Evolutionary conservation across 1,140 invertebrate species (phyloP), one percentile per base, ranked within the genome.

Genomic region (Drosophila pseudoananassae): DNA sequence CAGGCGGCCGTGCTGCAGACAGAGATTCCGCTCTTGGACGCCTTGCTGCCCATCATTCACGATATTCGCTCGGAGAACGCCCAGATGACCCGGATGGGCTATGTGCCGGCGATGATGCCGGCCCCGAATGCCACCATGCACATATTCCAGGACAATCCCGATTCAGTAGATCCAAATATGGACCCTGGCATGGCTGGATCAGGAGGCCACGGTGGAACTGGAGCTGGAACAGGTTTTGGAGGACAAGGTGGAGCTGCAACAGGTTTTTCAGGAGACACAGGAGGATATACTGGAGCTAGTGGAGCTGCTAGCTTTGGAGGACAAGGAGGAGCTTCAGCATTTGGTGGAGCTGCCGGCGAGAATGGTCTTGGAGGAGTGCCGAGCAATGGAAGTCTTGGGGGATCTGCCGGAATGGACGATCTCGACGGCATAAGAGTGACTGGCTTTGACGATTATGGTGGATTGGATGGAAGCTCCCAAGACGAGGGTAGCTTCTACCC

Each of bases 21-120:
- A 0, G 36, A 56, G 0, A 2, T 55, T 0, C 43, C 76, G 0
- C 20, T 78, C 27, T 10, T 8, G 6, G 56, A 54, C 2, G 76
- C 76, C 1, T 17, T 78, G 3, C 1, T 49, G 25, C 53, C 69
- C 36, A 29, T 78, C 7, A 31, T 55, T 0, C 2, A 46, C 7
- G 76, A 78, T 15, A 23, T 78, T 14, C 58, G 46, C 33, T 33
- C 38, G 7, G 76, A 71, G 50, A 33, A 60, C n/a, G 36, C 25
- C 10, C 7, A 45, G 10, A 40, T 65, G 49, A 33, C 40, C 6
- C 40, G 49, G 0, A 5, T 49, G 12, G 8, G 27, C 0, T 14
- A 27, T 12, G 6, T 38, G 6, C 1, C 23, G 0, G 25, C 40
- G 0, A 3, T 23, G 0, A 4, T 14, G 1, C 36, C 69, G 1